Base-by-base conservation (phyloP, 2,888 invertebrate species). In the Loripinus fragilis region DNA sequence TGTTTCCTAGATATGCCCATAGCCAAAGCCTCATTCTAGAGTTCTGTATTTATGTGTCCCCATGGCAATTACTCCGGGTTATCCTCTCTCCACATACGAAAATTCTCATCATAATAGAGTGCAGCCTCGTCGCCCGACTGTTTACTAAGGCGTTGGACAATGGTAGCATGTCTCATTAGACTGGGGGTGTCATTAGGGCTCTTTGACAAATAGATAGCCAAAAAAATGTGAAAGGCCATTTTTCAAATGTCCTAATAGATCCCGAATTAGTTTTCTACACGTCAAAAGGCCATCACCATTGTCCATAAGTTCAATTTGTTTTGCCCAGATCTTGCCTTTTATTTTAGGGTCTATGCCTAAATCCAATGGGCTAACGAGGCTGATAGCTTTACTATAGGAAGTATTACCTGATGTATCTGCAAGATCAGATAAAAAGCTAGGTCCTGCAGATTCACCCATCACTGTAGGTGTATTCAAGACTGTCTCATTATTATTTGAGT, bases 111-210 rank as follows among this genome's bases (percentile, higher is more conserved):
- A 55, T 55, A 55, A 55, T 28, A 55, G 10, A 55, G 17, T 28
- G 55, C 55, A 7, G 55, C 55, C 28, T 20, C 55, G 28, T 55
- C 55, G 17, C 55, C 55, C 28, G 55, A 25, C 30, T 55, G 55
- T 17, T 55, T 55, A 28, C 15, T 8, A 7, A 55, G 28, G 55
- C 28, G 55, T n/a, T n/a, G n/a, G n/a, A n/a, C n/a, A n/a, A n/a
- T n/a, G n/a, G n/a, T n/a, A n/a, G n/a, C n/a, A n/a, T n/a, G n/a
- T n/a, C n/a, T n/a, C n/a, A n/a, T n/a, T n/a, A n/a, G n/a, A n/a
- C n/a, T n/a, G n/a, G n/a, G 55, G 8, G 55, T 17, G 10, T 55
- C 55, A 28, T 5, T 25, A 28, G 55, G 55, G 28, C 23, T 8
- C 17, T 25, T 55, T 25, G 55, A 15, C n/a, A 17, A 28, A 20